A percentile compares a stretch with the other conserved stretches of the same genome.
Conservation (phyloP, 2,797 vertebrate species). For the Pelobates cultripes region DNA sequence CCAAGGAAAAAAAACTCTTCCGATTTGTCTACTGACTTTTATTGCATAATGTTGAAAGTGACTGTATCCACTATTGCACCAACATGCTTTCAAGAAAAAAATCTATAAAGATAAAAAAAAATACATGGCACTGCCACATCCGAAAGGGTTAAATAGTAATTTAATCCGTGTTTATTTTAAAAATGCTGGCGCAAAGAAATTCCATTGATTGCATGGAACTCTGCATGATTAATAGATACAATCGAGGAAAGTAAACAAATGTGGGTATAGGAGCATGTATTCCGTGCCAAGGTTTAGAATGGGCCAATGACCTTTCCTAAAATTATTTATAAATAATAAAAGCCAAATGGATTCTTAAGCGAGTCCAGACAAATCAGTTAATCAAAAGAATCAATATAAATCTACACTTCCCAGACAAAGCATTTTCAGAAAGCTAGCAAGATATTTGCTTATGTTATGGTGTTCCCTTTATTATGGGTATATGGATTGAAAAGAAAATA, state of each 20-base stretch:
- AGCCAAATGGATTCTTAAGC: conserved; percentile 15
- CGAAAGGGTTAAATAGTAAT: background rate
- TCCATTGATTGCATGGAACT: background rate
- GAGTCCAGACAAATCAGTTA: background rate
- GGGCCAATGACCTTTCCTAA: background rate
- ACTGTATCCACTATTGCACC: too few relatives aligned
- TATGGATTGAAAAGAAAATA: too few relatives aligned
- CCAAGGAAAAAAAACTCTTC: too few relatives aligned
- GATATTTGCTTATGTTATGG: background rate
- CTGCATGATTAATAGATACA: background rate
- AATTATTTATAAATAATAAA: conserved; percentile 16
- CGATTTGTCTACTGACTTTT: too few relatives aligned
- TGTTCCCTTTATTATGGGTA: background rate
- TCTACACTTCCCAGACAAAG: background rate
- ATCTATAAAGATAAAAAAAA: too few relatives aligned
- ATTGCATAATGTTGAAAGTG: too few relatives aligned
- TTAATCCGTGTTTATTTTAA: background rate
- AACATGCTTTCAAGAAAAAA: too few relatives aligned
- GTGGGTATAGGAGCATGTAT: background rate
- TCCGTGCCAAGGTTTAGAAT: background rate
- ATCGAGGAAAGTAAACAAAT: background rate
- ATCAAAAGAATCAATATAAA: conserved; percentile 1
- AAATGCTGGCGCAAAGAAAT: background rate
- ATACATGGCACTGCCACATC: too few relatives aligned
- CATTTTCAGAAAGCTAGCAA: background rate